These are phyloP conservation scores for Heteropelma amictum DNA, from an alignment of 2,888 invertebrate genomes.

Conservation along the genomic window DNA sequence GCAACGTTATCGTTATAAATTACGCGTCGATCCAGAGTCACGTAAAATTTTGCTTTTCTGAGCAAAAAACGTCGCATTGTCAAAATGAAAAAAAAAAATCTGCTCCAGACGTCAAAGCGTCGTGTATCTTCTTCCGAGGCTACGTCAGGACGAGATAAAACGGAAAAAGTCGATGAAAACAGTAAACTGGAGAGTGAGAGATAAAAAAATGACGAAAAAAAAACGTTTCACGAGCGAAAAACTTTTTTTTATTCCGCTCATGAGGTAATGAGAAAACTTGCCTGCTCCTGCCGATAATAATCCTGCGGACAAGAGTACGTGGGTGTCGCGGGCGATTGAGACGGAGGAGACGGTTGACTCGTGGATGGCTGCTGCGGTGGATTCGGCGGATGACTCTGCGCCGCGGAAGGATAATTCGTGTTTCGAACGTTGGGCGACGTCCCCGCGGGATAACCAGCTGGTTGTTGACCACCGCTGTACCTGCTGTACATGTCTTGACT, in stretches of 20 bases:
- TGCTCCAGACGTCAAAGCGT: too few relatives aligned
- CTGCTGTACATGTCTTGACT: conserved; percentile 77
- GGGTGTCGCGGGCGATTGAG: conserved; percentile 84
- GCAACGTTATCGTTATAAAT: background rate
- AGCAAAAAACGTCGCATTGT: too few relatives aligned
- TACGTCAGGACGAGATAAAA: too few relatives aligned
- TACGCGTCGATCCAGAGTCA: background rate
- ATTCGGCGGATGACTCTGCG: conserved; percentile 79
- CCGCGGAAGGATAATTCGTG: conserved; percentile 80
- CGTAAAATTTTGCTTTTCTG: too few relatives aligned
- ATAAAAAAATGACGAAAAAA: too few relatives aligned
- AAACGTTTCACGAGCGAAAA: too few relatives aligned
- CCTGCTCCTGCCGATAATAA: conserved; percentile 81
- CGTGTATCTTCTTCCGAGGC: too few relatives aligned
- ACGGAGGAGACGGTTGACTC: conserved; percentile 88
- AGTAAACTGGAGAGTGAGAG: too few relatives aligned
- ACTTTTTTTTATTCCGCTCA: too few relatives aligned
- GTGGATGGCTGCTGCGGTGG: conserved; percentile 83
- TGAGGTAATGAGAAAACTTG: conserved; percentile 66
- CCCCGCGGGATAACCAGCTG: conserved; percentile 69
- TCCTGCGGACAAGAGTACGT: conserved; percentile 77
- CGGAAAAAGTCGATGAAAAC: too few relatives aligned
- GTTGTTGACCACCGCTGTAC: conserved; percentile 75
- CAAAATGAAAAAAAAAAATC: too few relatives aligned
- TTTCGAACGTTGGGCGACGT: conserved; percentile 71